Base-by-base conservation (phyloP, 2,797 vertebrate genomes). In the Poecile montanus region DNA sequence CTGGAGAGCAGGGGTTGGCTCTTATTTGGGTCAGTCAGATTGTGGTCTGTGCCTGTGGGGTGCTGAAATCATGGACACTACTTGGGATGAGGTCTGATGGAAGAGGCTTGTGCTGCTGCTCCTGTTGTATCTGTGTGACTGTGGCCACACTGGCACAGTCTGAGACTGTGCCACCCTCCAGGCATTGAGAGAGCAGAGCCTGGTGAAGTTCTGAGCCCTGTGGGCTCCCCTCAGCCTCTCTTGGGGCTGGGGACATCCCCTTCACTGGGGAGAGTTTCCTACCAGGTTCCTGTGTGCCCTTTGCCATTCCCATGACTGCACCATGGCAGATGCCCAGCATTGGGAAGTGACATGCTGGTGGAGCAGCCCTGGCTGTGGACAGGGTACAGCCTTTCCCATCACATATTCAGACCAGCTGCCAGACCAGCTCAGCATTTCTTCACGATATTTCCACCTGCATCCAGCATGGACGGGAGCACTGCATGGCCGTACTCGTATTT, bases 381-480 rank as follows among this genome's bases (percentile, higher is more conserved):
- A 79, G 7, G 14, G 54, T 8, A 26, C 56, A 44, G 26, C 75
- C 7, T 2, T 65, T 34, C 51, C 79, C 3, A 4, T 6, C 2
- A 0, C 0, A 0, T 6, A 27, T 16, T 47, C 1, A 0, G 38
- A 40, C 38, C 38, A 40, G 38, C 45, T 47, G 21, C 56, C 4
- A 1, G 30, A 21, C 16, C 8, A n/a, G 14, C 53, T 70, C 86
- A 74, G 54, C 10, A 0, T 51, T 85, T 76, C 34, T 42, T 8
- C 42, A 4, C 4, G 0, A 0, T 2, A 30, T 77, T 86, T 19
- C 57, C 23, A 42, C 42, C 15, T 19, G 0, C 45, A 48, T 48
- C 62, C 0, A 0, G 20, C 83, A n/a, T 0, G 1, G 78, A 32
- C 2, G 0, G 2, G 61, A 72, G 56, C 47, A 7, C 6, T 0